Conservation (phyloP, 2,797 vertebrate genomes). For the Borostomias antarcticus region DNA sequence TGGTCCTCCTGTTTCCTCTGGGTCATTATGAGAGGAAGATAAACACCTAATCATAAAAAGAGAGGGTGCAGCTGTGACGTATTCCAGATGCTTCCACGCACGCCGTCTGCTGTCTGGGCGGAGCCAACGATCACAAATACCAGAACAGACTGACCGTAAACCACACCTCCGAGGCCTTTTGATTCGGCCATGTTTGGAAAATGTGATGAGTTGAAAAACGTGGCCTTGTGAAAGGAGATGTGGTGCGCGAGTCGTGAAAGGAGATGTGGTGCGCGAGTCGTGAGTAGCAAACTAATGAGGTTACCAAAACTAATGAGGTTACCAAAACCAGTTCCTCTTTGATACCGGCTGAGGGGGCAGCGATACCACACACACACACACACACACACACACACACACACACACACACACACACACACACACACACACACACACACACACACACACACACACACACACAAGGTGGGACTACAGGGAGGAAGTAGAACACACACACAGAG, state of each 20-base stretch:
- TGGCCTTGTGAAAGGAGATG: conserved; percentile 47
- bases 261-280: conserved; percentile 50
- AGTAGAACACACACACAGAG: neutral
- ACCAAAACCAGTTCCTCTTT: conserved; percentile 49
- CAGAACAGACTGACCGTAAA: too few relatives aligned
- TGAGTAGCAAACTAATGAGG: conserved; percentile 58
- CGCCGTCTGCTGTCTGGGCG: too few relatives aligned
- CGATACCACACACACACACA: conserved; percentile 18
- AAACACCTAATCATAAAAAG: too few relatives aligned
- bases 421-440: conserved; percentile 10
- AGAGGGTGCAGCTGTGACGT: too few relatives aligned
- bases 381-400: conserved; percentile 9
- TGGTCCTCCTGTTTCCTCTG: neutral
- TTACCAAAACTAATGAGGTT: conserved; percentile 56
- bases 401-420: neutral
- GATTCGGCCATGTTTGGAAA: conserved; percentile 31
- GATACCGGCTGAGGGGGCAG: conserved; percentile 22
- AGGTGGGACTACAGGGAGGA: too few relatives aligned
- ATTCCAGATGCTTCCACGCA: too few relatives aligned
- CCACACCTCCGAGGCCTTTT: conserved; percentile 7
- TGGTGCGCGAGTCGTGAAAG: conserved; percentile 51
- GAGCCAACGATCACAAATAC: too few relatives aligned
- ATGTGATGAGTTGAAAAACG: conserved; percentile 45
- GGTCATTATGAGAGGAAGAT: too few relatives aligned
- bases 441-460: conserved; percentile 1